Evolutionary conservation across 2,113 vertebrate species (phyloP), one percentile per base, ranked within the genome.

Genomic region (Ramphastos sulfuratus): DNA sequence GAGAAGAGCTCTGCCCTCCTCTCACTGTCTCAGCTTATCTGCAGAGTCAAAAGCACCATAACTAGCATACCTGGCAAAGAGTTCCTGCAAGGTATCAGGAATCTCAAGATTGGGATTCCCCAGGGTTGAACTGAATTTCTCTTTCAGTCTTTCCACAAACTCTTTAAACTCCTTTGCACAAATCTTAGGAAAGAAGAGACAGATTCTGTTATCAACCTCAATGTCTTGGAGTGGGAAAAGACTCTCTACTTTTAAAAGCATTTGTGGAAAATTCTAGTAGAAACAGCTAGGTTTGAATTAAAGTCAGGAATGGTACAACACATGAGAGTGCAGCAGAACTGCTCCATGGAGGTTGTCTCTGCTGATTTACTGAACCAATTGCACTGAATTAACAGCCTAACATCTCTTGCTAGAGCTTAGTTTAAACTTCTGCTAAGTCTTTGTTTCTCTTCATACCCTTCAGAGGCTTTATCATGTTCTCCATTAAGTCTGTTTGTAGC

Each of bases 111-210:
- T 91, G 12, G 95, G 92, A 42, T 97, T 95, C 67, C 87, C 98
- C 16, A 98, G 82, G 18, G 97, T 94, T 0, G 99, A 97, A 92
- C 98, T 99, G 97, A 99, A 99, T 96, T 99, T 99, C 75, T 98
- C 97, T 89, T 98, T 98, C 76, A 99, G 98, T n/a, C 97, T 97
- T 55, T 96, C 96, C 79, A 98, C 97, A 82, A 99, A 99, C 90
- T 99, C 98, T 18, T 97, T 98, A 90, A 99, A 99, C 37, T 98
- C 98, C 27, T 89, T 84, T 44, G 98, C 97, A 92, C 99, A 99
- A 85, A 99, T 98, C 99, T 99, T 94, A 10, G 2, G 59, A 67
- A 18, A 69, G 12, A 71, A 52, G 55, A 96, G 60, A 76, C 1
- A 30, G 55, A 87, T 82, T 81, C 87, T 2, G 12, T 82, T 50